Evolutionary conservation across 2,113 vertebrate species (phyloP).

Genomic region (Oreocharis arfaki): DNA sequence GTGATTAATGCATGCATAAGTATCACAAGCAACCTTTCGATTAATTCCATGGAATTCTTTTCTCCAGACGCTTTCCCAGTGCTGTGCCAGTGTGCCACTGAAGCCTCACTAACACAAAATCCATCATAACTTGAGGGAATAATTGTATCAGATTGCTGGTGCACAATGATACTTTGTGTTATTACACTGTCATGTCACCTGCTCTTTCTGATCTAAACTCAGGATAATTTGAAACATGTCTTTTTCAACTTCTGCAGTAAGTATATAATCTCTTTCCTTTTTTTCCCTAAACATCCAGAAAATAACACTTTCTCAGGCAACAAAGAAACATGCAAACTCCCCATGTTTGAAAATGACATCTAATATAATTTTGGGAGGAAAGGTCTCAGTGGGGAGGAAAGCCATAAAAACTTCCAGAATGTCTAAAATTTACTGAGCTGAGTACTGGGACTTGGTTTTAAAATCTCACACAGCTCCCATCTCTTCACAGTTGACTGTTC

Average conservation of each 20-base stretch:
- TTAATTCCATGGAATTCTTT: neutral
- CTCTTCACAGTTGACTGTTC: neutral
- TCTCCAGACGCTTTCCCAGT: neutral
- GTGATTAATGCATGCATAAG: neutral
- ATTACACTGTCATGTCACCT: neutral
- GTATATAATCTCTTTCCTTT: neutral
- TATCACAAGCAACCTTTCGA: neutral
- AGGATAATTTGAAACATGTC: neutral
- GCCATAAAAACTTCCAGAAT: neutral
- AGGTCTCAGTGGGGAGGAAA: neutral
- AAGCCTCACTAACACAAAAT: conserved; percentile 4
- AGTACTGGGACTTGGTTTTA: neutral
- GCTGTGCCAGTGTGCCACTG: neutral
- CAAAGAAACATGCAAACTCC: neutral
- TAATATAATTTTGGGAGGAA: neutral
- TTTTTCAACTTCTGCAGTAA: neutral
- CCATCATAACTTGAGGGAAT: neutral
- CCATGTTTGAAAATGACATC: neutral
- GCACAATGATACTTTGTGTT: neutral
- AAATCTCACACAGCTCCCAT: neutral
- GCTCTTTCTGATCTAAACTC: neutral
- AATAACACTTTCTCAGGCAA: neutral
- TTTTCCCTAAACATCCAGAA: neutral
- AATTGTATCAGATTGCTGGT: neutral
- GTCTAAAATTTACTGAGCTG: neutral